These are phyloP conservation scores for Holothuria scabra DNA, from an alignment of 53 echinoderm and acorn worm genomes.

Conservation along the genomic window DNA sequence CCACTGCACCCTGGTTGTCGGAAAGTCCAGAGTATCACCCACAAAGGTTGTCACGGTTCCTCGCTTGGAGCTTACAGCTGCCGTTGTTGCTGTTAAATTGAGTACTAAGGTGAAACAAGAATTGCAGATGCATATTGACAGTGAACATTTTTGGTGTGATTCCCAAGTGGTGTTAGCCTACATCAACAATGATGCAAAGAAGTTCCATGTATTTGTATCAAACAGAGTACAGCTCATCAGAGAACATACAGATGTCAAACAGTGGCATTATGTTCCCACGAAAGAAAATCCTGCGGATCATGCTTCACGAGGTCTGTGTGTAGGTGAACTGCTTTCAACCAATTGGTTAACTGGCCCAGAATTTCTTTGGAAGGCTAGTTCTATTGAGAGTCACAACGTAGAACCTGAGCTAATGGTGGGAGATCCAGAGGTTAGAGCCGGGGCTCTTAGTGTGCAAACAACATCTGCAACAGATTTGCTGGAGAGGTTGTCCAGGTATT, in stretches of 20 bases:
- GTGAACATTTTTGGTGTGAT: conserved; percentile 57
- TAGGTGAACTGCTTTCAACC: not conserved
- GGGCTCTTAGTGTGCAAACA: no score
- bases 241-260: conserved; percentile 46
- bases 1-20: no score
- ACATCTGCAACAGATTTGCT: not conserved
- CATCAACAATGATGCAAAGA: conserved; percentile 61
- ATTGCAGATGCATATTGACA: conserved; percentile 7
- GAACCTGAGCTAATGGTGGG: conserved; percentile 4
- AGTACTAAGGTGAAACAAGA: conserved; percentile 43
- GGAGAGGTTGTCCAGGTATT: not conserved
- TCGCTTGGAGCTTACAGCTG: no score
- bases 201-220: no score
- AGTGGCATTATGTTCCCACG: conserved; percentile 54
- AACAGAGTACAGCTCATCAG: no score
- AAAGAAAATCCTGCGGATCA: no score
- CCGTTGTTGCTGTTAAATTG: conserved; percentile 38
- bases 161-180: conserved; percentile 66
- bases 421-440: conserved; percentile 19
- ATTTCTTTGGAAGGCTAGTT: conserved; percentile 17
- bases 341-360: conserved; percentile 46
- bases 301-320: conserved; percentile 51
- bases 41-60: conserved; percentile 50
- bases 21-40: conserved; percentile 56
- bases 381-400: not conserved